A percentile compares a stretch with the other conserved stretches of the same genome.
Conservation (phyloP, 2,113 vertebrate genomes). For the Oncorhynchus clarkii region DNA sequence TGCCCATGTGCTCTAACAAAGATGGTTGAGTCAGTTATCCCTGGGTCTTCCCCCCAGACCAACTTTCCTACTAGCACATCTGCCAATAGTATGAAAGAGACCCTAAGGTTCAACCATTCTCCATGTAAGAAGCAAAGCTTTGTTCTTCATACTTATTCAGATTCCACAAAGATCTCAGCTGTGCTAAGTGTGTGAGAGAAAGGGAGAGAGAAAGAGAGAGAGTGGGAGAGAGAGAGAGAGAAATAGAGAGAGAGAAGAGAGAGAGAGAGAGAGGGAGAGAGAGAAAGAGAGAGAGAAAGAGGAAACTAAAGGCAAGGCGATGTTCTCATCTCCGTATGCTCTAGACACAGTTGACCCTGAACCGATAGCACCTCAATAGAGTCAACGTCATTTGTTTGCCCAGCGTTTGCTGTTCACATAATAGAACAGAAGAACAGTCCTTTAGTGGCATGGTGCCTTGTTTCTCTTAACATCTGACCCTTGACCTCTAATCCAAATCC, state of each 20-base stretch:
- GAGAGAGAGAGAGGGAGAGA: too few relatives aligned
- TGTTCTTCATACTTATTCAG: conserved; percentile 10
- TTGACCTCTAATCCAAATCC: conserved; percentile 33
- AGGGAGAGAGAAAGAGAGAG: neutral
- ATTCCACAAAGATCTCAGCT: conserved; percentile 10
- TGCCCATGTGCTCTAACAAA: neutral
- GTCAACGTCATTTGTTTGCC: conserved; percentile 42
- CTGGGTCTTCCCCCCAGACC: neutral
- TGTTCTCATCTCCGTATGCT: conserved; percentile 16
- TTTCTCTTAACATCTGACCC: conserved; percentile 42
- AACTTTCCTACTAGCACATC: neutral
- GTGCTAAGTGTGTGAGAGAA: neutral
- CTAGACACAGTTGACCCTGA: conserved; percentile 21
- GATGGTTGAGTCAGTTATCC: neutral
- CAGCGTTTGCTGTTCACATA: conserved; percentile 5
- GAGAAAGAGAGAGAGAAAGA: too few relatives aligned
- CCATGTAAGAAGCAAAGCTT: conserved; percentile 4
- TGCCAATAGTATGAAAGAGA: neutral
- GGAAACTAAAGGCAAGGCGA: conserved; percentile 1
- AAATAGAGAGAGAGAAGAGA: too few relatives aligned
- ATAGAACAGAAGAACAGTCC: conserved; percentile 20
- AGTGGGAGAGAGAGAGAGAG: too few relatives aligned
- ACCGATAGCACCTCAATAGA: conserved; percentile 16
- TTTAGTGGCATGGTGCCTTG: conserved; percentile 22
- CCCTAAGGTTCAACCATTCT: neutral